A percentile compares a stretch with the other conserved stretches of the same genome.
Evolutionary conservation across 2,888 invertebrate genomes (phyloP).

Genomic region (Phaedon cochleariae): DNA sequence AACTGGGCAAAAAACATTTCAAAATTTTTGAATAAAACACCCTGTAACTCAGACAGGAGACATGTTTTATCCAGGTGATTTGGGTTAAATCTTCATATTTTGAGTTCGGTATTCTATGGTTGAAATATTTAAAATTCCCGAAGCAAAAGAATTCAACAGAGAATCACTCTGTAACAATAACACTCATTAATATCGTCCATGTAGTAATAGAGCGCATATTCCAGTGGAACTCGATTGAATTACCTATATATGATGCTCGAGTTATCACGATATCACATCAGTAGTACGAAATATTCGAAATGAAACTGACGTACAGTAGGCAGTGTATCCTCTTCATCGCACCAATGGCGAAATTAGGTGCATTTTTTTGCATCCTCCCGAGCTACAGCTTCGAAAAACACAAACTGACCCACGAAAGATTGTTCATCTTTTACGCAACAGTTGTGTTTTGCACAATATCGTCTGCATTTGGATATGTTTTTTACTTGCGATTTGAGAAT

Average conservation of each 20-base stretch:
- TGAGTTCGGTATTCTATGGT: too few species aligned
- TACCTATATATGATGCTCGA: background rate
- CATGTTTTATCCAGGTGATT: too few species aligned
- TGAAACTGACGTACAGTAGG: slow-evolving; percentile 2
- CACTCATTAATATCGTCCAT: background rate
- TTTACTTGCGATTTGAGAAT: background rate
- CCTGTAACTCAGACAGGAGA: too few species aligned
- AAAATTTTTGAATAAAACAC: too few species aligned
- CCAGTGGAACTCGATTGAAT: background rate
- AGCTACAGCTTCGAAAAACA: background rate
- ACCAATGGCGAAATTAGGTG: background rate
- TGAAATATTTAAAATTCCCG: too few species aligned
- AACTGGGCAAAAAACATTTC: too few species aligned
- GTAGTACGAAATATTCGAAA: background rate
- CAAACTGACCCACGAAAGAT: background rate
- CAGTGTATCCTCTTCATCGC: background rate
- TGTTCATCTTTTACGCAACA: background rate
- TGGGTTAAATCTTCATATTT: too few species aligned
- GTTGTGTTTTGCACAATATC: background rate
- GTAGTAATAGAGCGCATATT: too few species aligned
- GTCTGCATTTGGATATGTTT: background rate
- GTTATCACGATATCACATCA: background rate
- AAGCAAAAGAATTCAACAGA: too few species aligned
- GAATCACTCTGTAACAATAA: background rate
- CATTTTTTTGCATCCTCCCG: background rate